Evolutionary conservation across 2,888 invertebrate species (phyloP).

Genomic region (Myopa tessellatipennis): DNA sequence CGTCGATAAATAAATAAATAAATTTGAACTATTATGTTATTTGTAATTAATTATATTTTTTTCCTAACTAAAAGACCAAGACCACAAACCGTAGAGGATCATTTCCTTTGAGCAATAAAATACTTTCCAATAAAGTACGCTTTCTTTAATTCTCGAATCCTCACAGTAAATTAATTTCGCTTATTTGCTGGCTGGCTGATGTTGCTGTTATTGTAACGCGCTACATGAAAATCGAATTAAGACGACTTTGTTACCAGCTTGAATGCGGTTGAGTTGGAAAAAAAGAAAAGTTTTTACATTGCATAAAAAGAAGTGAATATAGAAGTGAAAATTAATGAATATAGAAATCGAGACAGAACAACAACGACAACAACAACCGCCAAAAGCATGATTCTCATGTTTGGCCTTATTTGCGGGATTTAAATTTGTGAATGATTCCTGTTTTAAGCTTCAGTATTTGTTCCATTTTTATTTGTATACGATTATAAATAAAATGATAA

Average conservation of each 20-base stretch:
- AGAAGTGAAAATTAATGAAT: background rate
- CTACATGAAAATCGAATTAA: conserved; percentile 12
- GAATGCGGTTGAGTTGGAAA: background rate
- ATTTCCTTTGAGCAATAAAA: background rate
- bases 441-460: too few relatives aligned
- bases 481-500: too few relatives aligned
- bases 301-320: too few relatives aligned
- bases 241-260: background rate
- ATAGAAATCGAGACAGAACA: background rate
- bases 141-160: background rate
- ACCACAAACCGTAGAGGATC: too few relatives aligned
- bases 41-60: too few relatives aligned
- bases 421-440: too few relatives aligned
- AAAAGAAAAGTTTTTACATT: too few relatives aligned
- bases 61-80: too few relatives aligned
- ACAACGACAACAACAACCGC: background rate
- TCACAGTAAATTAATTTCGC: background rate
- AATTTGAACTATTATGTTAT: too few relatives aligned
- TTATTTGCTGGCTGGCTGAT: background rate
- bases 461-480: too few relatives aligned
- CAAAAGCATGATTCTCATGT: background rate
- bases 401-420: too few relatives aligned
- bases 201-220: background rate
- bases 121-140: background rate
- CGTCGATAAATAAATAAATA: too few relatives aligned